Evolutionary conservation across 2,888 invertebrate genomes (phyloP).

Genomic region (Scaptomyza parva): DNA sequence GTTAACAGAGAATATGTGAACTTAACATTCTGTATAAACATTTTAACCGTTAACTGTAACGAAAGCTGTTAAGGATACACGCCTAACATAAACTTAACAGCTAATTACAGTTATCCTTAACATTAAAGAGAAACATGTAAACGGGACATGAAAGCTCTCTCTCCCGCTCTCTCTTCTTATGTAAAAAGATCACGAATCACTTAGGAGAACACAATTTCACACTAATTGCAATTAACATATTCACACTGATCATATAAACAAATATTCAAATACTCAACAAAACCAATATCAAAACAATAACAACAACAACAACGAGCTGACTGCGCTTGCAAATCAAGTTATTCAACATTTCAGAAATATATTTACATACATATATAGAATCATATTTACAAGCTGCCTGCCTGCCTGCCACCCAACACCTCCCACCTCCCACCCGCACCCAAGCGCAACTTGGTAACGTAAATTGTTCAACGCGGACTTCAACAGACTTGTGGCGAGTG

Average conservation of each 20-base stretch:
- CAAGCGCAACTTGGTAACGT: not conserved
- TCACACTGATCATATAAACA: slow-evolving; percentile 9
- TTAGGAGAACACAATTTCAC: not conserved
- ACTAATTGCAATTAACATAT: slow-evolving; percentile 4
- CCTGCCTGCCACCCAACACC: not conserved
- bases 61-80: not conserved
- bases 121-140: not conserved
- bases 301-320: slow-evolving; percentile 1
- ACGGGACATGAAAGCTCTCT: not conserved
- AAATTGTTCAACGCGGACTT: slow-evolving; percentile 13
- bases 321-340: slow-evolving; percentile 68
- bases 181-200: not conserved
- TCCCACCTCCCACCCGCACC: not conserved
- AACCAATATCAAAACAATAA: slow-evolving; percentile 13
- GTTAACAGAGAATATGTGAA: slow-evolving; percentile 1
- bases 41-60: not conserved
- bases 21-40: slow-evolving; percentile 2
- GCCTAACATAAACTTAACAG: not conserved
- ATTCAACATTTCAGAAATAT: slow-evolving; percentile 60
- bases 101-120: not conserved
- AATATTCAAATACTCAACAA: slow-evolving; percentile 12
- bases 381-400: slow-evolving; percentile 1
- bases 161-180: not conserved
- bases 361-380: slow-evolving; percentile 1
- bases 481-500: slow-evolving; percentile 4